A percentile compares a stretch with the other conserved stretches of the same genome.
Evolutionary conservation across 1,140 invertebrate genomes (phyloP).

Genomic region (Venustaconcha ellipsiformis): DNA sequence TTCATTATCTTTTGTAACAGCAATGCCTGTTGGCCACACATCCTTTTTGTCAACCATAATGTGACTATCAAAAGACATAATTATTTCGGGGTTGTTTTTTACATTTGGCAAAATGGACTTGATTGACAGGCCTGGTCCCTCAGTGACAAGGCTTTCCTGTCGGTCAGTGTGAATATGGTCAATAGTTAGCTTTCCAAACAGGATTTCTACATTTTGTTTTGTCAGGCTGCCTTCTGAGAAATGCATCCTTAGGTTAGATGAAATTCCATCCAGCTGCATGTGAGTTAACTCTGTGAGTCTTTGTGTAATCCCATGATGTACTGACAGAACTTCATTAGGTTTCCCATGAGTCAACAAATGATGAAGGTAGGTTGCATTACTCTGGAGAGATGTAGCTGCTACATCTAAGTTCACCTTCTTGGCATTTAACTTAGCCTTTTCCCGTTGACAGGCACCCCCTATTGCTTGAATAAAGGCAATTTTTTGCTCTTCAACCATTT

Average conservation of each 20-base stretch:
- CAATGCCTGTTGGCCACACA: constrained; percentile 62
- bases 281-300: constrained; percentile 51
- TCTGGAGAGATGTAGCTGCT: constrained; percentile 37
- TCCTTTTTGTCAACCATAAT: constrained; percentile 45
- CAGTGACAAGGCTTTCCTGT: constrained; percentile 29
- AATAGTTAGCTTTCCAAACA: constrained; percentile 53
- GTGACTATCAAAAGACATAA: constrained; percentile 40
- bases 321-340: constrained; percentile 49
- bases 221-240: constrained; percentile 45
- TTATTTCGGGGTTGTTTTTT: constrained; percentile 34
- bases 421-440: constrained; percentile 35
- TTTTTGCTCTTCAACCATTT: constrained; percentile 54
- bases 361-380: constrained; percentile 43
- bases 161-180: constrained; percentile 36
- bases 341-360: constrained; percentile 47
- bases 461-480: constrained; percentile 34
- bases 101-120: constrained; percentile 47
- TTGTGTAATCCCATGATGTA: constrained; percentile 44
- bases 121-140: constrained; percentile 27
- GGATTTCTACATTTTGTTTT: constrained; percentile 41
- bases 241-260: constrained; percentile 38
- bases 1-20: constrained; percentile 37
- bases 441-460: constrained; percentile 31
- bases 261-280: constrained; percentile 48
- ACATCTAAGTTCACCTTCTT: constrained; percentile 38